Evolutionary conservation across 2,888 invertebrate species (phyloP).

Genomic region (Drosophila peninsularis): DNA sequence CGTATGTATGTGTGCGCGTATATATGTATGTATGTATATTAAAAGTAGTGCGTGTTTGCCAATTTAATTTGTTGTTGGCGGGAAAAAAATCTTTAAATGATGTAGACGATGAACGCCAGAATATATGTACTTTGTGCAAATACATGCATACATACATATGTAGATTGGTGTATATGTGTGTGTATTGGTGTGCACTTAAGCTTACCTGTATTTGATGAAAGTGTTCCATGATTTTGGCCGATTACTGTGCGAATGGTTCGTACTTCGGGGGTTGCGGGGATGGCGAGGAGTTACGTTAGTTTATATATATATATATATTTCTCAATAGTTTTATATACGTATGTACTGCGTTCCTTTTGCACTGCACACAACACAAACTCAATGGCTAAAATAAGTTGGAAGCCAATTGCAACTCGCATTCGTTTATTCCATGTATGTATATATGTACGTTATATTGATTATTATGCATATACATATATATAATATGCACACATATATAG

Average conservation of each 20-base stretch:
- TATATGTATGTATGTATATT: constrained; percentile 10
- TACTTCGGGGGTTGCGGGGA: constrained; percentile 13
- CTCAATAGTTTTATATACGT: constrained; percentile 19
- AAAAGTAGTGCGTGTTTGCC: constrained; percentile 47
- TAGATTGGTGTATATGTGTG: constrained; percentile 15
- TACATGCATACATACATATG: constrained; percentile 18
- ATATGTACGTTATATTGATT: constrained; percentile 64
- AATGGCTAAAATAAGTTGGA: constrained; percentile 60
- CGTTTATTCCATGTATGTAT: constrained; percentile 58
- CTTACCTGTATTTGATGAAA: constrained; percentile 85
- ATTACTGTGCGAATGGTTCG: constrained; percentile 23
- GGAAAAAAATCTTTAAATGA: constrained; percentile 40
- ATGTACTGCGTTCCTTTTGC: constrained; percentile 38
- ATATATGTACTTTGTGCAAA: constrained; percentile 34
- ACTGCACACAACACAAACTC: constrained; percentile 55
- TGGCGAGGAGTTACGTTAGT: constrained; percentile 6
- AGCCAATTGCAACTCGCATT: constrained; percentile 60
- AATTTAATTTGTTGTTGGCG: constrained; percentile 61
- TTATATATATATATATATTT: not conserved
- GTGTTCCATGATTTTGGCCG: constrained; percentile 79
- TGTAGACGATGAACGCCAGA: constrained; percentile 28
- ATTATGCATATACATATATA: constrained; percentile 49
- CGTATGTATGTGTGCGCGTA: constrained; percentile 4
- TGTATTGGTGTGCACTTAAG: constrained; percentile 56
- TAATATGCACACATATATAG: constrained; percentile 12